Conservation (phyloP, 2,888 invertebrate species). For the Agrochola litura region DNA sequence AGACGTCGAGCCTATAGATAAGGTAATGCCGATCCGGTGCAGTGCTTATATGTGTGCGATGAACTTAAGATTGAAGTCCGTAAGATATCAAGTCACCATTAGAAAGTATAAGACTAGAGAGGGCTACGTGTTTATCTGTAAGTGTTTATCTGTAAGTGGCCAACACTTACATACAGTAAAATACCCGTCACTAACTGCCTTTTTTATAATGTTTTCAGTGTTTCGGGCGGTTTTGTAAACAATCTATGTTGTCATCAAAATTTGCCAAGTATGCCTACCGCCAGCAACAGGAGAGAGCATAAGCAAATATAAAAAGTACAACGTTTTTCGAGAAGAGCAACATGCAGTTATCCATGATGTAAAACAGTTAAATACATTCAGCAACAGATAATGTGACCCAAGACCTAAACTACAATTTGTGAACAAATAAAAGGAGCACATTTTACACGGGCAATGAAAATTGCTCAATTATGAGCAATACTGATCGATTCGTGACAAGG, state of each 20-base stretch:
- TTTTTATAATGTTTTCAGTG: conserved; percentile 31
- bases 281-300: background rate
- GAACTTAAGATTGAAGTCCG: background rate
- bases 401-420: background rate
- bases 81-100: background rate
- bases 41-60: background rate
- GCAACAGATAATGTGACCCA: background rate
- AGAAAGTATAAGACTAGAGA: background rate
- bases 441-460: background rate
- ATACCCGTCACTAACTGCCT: background rate
- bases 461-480: background rate
- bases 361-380: background rate
- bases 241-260: background rate
- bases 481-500: background rate
- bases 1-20: background rate
- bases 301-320: background rate
- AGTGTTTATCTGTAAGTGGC: background rate
- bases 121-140: background rate
- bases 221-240: conserved; percentile 30
- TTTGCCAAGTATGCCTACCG: background rate
- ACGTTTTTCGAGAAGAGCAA: background rate
- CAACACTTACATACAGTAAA: background rate
- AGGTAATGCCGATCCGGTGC: background rate
- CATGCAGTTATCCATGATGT: background rate
- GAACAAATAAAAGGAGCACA: background rate